Evolutionary conservation across 2,888 invertebrate species (phyloP).

Genomic region (Agrilus mali): DNA sequence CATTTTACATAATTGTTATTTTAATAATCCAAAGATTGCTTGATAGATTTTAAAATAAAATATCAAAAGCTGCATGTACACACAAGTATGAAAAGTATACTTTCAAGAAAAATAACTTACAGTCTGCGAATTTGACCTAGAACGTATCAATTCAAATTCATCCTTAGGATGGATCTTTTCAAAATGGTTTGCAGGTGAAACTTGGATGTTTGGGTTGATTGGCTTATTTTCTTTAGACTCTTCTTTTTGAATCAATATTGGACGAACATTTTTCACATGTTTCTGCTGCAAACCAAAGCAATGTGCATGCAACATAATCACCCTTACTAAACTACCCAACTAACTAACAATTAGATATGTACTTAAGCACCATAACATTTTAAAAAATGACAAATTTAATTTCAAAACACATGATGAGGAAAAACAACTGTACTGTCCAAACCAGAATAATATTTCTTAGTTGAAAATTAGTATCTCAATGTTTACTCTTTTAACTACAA

Average conservation of each 20-base stretch:
- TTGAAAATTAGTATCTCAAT: no score
- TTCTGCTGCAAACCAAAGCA: constrained; percentile 28
- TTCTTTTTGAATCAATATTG: constrained; percentile 64
- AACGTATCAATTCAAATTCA: constrained; percentile 46
- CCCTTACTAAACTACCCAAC: no score
- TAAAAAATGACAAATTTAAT: no score
- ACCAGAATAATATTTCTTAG: no score
- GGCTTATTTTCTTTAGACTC: constrained; percentile 44
- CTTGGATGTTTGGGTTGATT: constrained; percentile 28
- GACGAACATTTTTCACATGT: constrained; percentile 57
- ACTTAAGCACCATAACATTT: neutral
- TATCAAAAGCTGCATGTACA: no score
- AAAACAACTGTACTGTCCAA: no score
- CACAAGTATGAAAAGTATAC: no score
- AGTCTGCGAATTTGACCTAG: constrained; percentile 24
- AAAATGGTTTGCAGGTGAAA: constrained; percentile 55
- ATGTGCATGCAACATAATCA: neutral
- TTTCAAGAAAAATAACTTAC: constrained; percentile 28
- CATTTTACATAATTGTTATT: no score
- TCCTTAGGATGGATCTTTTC: constrained; percentile 73
- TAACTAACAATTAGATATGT: no score
- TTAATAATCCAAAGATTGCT: neutral
- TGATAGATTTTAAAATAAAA: no score
- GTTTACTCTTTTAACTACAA: no score
- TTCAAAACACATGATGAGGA: no score